These are phyloP conservation scores for Heliconius ismenius DNA, from an alignment of 2,888 invertebrate species.

Conservation along the genomic window DNA sequence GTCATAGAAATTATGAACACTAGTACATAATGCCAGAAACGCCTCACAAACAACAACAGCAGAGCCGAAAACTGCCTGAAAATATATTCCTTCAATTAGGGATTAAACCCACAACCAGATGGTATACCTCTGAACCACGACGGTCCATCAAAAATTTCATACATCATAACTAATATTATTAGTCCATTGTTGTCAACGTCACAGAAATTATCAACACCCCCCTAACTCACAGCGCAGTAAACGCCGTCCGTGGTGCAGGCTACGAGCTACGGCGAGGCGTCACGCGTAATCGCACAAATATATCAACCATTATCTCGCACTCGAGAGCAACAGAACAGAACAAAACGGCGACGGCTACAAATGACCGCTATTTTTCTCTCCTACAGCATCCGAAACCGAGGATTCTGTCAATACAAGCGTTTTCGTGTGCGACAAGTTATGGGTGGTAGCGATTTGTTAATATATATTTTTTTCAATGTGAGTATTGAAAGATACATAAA, in stretches of 20 bases:
- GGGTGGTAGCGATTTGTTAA: slow-evolving; percentile 43
- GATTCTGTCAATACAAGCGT: slow-evolving; percentile 80
- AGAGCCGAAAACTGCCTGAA: no score
- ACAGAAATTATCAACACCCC: slow-evolving; percentile 36
- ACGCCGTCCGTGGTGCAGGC: slow-evolving; percentile 34
- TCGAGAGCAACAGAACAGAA: slow-evolving; percentile 79
- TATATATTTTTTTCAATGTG: neutral
- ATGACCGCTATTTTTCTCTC: slow-evolving; percentile 80
- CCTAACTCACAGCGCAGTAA: slow-evolving; percentile 38
- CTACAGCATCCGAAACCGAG: slow-evolving; percentile 75
- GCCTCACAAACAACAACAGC: no score
- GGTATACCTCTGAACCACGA: neutral
- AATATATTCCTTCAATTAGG: no score
- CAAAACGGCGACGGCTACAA: slow-evolving; percentile 79
- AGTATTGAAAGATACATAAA: no score
- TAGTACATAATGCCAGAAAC: no score
- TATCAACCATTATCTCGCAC: slow-evolving; percentile 80
- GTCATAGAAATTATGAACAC: no score
- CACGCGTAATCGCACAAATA: slow-evolving; percentile 73
- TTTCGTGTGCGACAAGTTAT: slow-evolving; percentile 46
- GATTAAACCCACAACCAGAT: neutral
- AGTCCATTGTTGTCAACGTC: slow-evolving; percentile 2
- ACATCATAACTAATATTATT: neutral
- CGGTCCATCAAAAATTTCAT: neutral
- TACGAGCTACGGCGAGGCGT: slow-evolving; percentile 52